phyloP scores from a whole-genome alignment of 53 echinoderm and acorn worm genomes.

The Holothuria scabra region DNA sequence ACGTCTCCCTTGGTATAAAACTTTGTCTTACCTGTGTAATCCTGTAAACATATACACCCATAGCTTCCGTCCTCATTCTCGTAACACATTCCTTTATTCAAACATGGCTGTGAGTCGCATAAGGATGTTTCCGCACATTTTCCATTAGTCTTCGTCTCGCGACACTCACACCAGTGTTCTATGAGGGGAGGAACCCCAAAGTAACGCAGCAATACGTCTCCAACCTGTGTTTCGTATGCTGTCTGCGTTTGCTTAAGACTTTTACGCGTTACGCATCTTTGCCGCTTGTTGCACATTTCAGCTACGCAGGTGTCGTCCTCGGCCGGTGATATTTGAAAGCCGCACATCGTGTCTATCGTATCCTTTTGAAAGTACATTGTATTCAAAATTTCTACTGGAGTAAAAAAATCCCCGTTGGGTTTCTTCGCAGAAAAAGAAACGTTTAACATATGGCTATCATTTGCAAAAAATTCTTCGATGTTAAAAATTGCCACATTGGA shows the following conservation, averaged over 20 bases:
- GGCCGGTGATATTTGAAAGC: constrained; percentile 72
- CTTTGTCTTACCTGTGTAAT: constrained; percentile 63
- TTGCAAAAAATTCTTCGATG: constrained; percentile 45
- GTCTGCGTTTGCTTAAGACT: constrained; percentile 54
- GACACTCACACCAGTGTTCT: constrained; percentile 87
- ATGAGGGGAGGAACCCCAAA: constrained; percentile 76
- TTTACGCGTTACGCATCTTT: constrained; percentile 73
- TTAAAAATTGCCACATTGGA: constrained; percentile 50
- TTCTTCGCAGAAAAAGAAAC: constrained; percentile 81
- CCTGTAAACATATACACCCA: constrained; percentile 69
- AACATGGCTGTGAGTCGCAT: constrained; percentile 79
- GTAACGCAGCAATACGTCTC: constrained; percentile 39
- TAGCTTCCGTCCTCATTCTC: constrained; percentile 64
- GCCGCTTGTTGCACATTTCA: constrained; percentile 75
- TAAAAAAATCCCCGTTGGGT: constrained; percentile 64
- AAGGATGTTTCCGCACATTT: constrained; percentile 74
- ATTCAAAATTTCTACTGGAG: constrained; percentile 77
- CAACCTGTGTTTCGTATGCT: constrained; percentile 40
- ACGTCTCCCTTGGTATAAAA: too few relatives aligned
- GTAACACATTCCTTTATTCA: constrained; percentile 74
- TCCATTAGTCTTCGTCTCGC: constrained; percentile 66
- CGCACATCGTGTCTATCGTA: constrained; percentile 73
- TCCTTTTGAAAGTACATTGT: constrained; percentile 80
- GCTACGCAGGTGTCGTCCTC: constrained; percentile 83
- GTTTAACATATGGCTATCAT: constrained; percentile 53